These are phyloP conservation scores for Synanceia verrucosa DNA, from an alignment of 2,797 vertebrate genomes.

Conservation along the genomic window DNA sequence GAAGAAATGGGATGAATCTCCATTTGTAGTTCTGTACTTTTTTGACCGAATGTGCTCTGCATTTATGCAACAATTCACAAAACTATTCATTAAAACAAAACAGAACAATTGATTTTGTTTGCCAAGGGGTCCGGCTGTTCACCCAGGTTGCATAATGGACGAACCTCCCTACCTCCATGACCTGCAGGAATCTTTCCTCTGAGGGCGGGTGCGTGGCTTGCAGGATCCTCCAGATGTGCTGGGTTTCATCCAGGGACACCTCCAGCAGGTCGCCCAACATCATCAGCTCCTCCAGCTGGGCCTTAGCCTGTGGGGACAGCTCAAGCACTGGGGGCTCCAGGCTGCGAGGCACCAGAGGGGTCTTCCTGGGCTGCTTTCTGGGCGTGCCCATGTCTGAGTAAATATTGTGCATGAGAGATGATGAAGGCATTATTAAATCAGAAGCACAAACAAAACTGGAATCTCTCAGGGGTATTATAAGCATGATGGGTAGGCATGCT, in stretches of 20 bases:
- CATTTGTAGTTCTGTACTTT: background rate
- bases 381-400: conserved; percentile 87
- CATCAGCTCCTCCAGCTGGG: conserved; percentile 96
- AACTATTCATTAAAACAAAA: background rate
- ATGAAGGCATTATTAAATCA: background rate
- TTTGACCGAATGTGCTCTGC: background rate
- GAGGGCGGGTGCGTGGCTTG: conserved; percentile 97
- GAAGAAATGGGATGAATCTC: background rate
- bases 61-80: background rate
- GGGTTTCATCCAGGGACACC: conserved; percentile 97
- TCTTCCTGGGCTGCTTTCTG: conserved; percentile 96
- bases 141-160: conserved; percentile 39
- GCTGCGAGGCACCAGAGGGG: conserved; percentile 94
- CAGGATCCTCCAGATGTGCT: conserved; percentile 98
- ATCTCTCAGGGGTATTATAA: background rate
- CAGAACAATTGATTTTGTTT: background rate
- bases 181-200: conserved; percentile 95
- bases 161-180: conserved; percentile 91
- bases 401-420: background rate
- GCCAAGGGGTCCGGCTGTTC: conserved; percentile 3
- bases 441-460: background rate
- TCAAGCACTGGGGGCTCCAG: conserved; percentile 96
- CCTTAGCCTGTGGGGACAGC: conserved; percentile 92
- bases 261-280: conserved; percentile 98
- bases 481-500: background rate